phyloP scores from a whole-genome alignment of 2,113 vertebrate species.

The Hirundichthys speculiger region DNA sequence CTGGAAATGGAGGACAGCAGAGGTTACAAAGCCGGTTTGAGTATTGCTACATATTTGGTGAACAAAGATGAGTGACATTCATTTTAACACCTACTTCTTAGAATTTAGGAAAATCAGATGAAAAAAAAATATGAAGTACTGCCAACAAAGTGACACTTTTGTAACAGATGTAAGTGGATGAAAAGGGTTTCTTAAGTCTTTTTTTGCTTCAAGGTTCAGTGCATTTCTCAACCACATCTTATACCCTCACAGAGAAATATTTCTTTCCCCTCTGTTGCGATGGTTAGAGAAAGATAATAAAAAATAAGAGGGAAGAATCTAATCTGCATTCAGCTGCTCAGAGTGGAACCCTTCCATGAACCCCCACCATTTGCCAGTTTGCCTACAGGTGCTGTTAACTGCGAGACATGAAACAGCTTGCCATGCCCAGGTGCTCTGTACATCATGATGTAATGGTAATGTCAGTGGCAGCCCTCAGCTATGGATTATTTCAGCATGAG shows the following conservation, averaged over 20 bases:
- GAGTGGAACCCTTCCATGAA: constrained; percentile 62
- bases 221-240: no score
- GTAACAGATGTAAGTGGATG: no score
- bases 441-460: constrained; percentile 36
- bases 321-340: constrained; percentile 70
- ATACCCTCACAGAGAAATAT: background rate
- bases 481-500: constrained; percentile 23
- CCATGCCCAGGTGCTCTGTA: constrained; percentile 51
- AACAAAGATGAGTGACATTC: no score
- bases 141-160: no score
- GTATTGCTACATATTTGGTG: no score
- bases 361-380: constrained; percentile 52
- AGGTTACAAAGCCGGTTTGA: background rate
- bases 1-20: background rate
- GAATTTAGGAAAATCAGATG: no score
- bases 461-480: constrained; percentile 23
- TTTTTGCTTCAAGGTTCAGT: no score
- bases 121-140: no score
- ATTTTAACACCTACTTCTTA: no score
- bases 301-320: constrained; percentile 50
- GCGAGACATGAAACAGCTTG: constrained; percentile 60
- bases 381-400: constrained; percentile 59
- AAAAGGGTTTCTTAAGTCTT: no score
- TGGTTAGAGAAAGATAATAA: constrained; percentile 31
- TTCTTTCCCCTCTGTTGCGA: background rate